Evolutionary conservation across 53 echinoderm and acorn worm species (phyloP).

Genomic region (Paelopatides confundens): DNA sequence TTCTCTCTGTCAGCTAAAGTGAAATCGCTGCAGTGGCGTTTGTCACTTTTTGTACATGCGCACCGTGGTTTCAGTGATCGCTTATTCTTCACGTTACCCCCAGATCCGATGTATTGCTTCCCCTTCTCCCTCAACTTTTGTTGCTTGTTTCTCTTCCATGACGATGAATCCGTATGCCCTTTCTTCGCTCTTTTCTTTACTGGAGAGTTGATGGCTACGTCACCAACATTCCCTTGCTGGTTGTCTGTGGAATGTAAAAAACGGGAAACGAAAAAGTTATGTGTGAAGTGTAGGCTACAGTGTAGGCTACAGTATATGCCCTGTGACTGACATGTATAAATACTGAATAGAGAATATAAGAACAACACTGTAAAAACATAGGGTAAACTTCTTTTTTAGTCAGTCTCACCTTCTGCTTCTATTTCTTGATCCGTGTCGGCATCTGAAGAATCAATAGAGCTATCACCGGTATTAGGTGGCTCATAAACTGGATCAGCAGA

Average conservation of each 20-base stretch:
- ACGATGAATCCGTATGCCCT: conserved; percentile 6
- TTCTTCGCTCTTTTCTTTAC: too few species aligned
- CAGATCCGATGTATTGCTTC: conserved; percentile 2
- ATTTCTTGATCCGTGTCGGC: not conserved
- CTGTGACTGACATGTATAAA: too few species aligned
- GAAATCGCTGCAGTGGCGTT: conserved; percentile 36
- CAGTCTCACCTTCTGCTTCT: not conserved
- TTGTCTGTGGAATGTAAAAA: not conserved
- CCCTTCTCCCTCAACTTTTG: conserved; percentile 42
- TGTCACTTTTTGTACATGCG: conserved; percentile 42
- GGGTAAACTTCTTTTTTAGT: too few species aligned
- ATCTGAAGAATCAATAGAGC: not conserved
- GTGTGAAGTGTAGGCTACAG: too few species aligned
- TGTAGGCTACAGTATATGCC: too few species aligned
- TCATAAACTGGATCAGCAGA: conserved; percentile 16
- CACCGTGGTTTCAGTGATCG: conserved; percentile 24
- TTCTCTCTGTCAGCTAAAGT: conserved; percentile 27
- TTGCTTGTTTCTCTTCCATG: not conserved
- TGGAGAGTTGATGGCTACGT: not conserved
- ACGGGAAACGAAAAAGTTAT: not conserved
- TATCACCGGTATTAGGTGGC: not conserved
- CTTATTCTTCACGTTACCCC: conserved; percentile 21
- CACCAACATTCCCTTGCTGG: not conserved
- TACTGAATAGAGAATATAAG: not conserved
- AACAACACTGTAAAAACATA: too few species aligned